These are phyloP conservation scores for Holacanthella duospinosa DNA, from an alignment of 2,888 invertebrate species.

Conservation along the genomic window DNA sequence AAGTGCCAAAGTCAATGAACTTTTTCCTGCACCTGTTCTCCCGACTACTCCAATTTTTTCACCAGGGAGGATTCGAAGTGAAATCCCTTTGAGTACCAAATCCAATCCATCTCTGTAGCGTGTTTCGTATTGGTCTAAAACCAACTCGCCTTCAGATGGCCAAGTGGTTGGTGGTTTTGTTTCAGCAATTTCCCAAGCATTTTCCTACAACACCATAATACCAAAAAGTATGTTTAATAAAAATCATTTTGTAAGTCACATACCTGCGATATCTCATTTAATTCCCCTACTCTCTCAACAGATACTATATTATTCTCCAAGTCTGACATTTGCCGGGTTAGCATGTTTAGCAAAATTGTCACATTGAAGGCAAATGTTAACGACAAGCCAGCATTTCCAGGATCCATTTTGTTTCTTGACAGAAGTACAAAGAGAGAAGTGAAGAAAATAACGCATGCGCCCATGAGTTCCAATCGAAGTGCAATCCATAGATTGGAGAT, in stretches of 20 bases:
- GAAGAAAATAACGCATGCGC: not conserved
- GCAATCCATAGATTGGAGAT: not conserved
- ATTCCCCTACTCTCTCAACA: not conserved
- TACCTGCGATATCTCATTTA: not conserved
- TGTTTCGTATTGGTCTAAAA: not conserved
- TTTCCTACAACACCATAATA: not conserved
- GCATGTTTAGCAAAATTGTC: not conserved
- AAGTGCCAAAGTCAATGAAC: conserved; percentile 71
- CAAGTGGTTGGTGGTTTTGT: not conserved
- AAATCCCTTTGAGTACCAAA: not conserved
- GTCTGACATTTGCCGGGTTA: conserved; percentile 2
- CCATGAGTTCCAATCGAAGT: not conserved
- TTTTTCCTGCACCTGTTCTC: conserved; percentile 83
- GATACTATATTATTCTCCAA: conserved; percentile 1
- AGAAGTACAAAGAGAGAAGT: not conserved
- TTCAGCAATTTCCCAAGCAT: not conserved
- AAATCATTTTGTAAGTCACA: not conserved
- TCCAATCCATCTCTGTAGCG: not conserved
- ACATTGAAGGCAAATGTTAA: not conserved
- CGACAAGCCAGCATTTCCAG: not conserved
- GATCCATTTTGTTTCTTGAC: not conserved
- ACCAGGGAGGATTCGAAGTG: not conserved
- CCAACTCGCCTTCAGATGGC: not conserved
- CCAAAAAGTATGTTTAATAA: not conserved
- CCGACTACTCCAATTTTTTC: conserved; percentile 16